Evolutionary conservation across 2,797 vertebrate species (phyloP).

Genomic region (Brotula barbata): DNA sequence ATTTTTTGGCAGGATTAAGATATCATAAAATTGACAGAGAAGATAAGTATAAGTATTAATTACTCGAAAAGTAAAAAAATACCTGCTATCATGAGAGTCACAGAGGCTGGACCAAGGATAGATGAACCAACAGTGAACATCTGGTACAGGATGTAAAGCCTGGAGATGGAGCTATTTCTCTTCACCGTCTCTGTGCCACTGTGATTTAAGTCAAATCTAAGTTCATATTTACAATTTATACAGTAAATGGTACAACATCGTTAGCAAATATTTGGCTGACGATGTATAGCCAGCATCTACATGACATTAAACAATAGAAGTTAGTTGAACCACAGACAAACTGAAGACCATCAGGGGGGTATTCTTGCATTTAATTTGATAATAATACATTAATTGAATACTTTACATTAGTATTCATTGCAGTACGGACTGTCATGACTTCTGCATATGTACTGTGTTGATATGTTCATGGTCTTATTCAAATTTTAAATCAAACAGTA

Average conservation of each 20-base stretch:
- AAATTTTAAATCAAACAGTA: too few species aligned
- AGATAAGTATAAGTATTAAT: too few species aligned
- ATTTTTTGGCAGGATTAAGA: too few species aligned
- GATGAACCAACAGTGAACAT: conserved; percentile 81
- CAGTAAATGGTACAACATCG: too few species aligned
- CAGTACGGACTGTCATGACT: too few species aligned
- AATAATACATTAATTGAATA: too few species aligned
- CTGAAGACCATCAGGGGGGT: neutral
- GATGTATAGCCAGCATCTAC: conserved; percentile 3
- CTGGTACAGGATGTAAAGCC: conserved; percentile 78
- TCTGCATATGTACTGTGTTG: too few species aligned
- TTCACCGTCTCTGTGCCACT: conserved; percentile 75
- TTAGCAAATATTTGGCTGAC: conserved; percentile 10
- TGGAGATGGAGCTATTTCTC: conserved; percentile 81
- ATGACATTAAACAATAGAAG: neutral
- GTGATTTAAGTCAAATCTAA: conserved; percentile 30
- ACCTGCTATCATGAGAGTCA: conserved; percentile 85
- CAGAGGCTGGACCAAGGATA: conserved; percentile 85
- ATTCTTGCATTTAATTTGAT: too few species aligned
- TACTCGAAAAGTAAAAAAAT: conserved; percentile 15
- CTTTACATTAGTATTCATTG: too few species aligned
- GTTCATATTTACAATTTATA: conserved; percentile 6
- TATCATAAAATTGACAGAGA: too few species aligned
- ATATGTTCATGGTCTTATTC: too few species aligned
- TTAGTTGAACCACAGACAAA: neutral